These are phyloP conservation scores for Phrynosoma platyrhinos DNA, from an alignment of 2,113 vertebrate species.

Conservation along the genomic window DNA sequence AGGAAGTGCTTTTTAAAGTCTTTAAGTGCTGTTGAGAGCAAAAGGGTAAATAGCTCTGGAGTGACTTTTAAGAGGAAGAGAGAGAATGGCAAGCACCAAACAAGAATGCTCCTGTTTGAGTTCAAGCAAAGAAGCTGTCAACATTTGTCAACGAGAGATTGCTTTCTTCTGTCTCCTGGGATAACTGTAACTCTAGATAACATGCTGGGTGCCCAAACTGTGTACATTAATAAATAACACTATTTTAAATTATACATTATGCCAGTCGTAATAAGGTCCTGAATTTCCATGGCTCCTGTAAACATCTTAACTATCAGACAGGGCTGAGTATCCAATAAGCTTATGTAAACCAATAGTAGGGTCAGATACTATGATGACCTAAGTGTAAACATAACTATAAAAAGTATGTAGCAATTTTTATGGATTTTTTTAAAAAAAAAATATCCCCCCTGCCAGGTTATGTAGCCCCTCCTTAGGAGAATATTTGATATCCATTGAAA, in stretches of 20 bases:
- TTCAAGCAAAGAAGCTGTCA: neutral
- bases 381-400: neutral
- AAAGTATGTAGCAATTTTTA: neutral
- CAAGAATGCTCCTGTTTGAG: conserved; percentile 42
- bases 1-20: conserved; percentile 55
- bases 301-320: neutral
- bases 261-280: neutral
- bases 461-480: neutral
- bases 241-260: neutral
- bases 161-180: conserved; percentile 9
- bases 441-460: neutral
- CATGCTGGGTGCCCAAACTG: neutral
- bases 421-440: neutral
- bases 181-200: neutral
- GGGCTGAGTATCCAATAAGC: neutral
- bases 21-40: conserved; percentile 59
- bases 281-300: neutral
- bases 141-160: conserved; percentile 26
- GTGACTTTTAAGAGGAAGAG: conserved; percentile 33
- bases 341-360: neutral
- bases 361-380: neutral
- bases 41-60: conserved; percentile 58
- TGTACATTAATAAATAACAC: conserved; percentile 21
- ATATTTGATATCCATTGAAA: neutral
- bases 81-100: conserved; percentile 35